Conservation (phyloP, 1,140 invertebrate species). For the Wiebesia pumilae region DNA sequence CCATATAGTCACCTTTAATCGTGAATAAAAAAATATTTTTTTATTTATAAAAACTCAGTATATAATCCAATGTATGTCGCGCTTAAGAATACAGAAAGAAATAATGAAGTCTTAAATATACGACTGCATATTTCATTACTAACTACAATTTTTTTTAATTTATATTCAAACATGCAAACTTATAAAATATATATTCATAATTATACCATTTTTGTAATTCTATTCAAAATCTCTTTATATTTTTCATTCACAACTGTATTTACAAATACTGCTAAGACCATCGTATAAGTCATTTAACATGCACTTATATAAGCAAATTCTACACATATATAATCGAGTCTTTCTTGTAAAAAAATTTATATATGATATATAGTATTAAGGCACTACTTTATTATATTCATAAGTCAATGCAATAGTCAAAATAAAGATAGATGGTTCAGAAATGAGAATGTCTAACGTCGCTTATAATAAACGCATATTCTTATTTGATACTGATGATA, state of each 20-base stretch:
- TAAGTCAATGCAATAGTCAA: background rate
- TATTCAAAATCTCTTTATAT: background rate
- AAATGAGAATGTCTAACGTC: background rate
- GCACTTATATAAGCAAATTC: background rate
- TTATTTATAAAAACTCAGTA: too few species aligned
- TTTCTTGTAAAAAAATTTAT: conserved; percentile 39
- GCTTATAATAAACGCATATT: conserved; percentile 25
- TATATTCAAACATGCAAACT: too few species aligned
- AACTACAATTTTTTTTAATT: conserved; percentile 46
- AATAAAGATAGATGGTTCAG: background rate
- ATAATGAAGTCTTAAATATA: conserved; percentile 39
- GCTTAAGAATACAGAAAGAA: conserved; percentile 38
- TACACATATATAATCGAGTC: background rate
- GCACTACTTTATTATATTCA: conserved; percentile 26
- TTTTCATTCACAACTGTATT: conserved; percentile 36
- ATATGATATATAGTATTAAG: conserved; percentile 13
- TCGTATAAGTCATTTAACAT: too few species aligned
- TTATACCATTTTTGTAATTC: conserved; percentile 30
- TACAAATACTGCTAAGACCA: too few species aligned
- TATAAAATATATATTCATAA: conserved; percentile 44
- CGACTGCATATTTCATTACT: conserved; percentile 32
- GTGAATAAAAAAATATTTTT: too few species aligned
- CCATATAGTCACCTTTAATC: too few species aligned
- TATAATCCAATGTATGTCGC: conserved; percentile 31
- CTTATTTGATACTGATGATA: background rate